Percentiles rank a stretch among this genome's conserved stretches.
Evolutionary conservation across 1,140 invertebrate genomes (phyloP).

Genomic region (Calephelis nemesis): DNA sequence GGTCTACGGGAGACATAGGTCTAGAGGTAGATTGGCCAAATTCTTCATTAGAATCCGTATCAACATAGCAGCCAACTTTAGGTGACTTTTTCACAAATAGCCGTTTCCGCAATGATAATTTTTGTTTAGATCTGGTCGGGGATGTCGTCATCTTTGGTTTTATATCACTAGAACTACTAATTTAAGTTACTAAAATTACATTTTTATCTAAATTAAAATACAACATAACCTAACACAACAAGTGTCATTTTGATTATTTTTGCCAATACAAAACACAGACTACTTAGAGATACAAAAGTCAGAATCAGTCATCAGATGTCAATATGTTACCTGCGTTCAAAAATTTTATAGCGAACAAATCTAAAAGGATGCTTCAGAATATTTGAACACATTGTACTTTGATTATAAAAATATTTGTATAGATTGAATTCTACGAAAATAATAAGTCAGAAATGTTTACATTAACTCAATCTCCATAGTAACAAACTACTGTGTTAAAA

Average conservation of each 20-base stretch:
- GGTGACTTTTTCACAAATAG: conserved; percentile 76
- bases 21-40: conserved; percentile 61
- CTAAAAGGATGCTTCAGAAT: neutral
- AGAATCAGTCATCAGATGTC: conserved; percentile 24
- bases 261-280: no score
- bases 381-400: conserved; percentile 3
- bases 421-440: neutral
- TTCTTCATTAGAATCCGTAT: conserved; percentile 72
- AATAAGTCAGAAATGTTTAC: conserved; percentile 16
- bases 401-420: neutral
- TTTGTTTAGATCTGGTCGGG: conserved; percentile 71
- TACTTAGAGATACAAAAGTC: no score
- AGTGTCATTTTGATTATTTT: conserved; percentile 50
- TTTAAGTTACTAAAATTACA: conserved; percentile 75
- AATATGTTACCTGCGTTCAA: conserved; percentile 33
- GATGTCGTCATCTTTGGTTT: conserved; percentile 73
- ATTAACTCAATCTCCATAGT: conserved; percentile 16
- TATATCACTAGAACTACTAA: conserved; percentile 49
- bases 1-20: conserved; percentile 70
- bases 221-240: conserved; percentile 67
- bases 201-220: conserved; percentile 67
- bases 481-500: conserved; percentile 8
- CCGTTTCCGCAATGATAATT: conserved; percentile 72
- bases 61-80: conserved; percentile 75
- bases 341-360: conserved; percentile 14